Evolutionary conservation across 2,797 vertebrate genomes (phyloP).

Genomic region (Oreochromis mossambicus): DNA sequence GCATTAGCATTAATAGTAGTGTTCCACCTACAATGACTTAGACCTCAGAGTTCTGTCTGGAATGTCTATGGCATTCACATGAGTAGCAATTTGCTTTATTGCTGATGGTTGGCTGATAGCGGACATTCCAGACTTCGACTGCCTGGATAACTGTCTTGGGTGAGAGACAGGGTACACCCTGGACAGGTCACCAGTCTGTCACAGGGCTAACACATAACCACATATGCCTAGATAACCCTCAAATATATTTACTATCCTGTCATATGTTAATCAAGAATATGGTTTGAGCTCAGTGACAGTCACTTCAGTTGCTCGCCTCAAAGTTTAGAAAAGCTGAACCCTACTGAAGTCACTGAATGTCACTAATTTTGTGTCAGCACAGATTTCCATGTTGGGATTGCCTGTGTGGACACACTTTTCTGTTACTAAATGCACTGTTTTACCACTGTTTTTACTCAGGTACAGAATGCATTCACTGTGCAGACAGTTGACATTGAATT

Average conservation of each 20-base stretch:
- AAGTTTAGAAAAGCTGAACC: background rate
- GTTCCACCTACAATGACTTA: fast-evolving
- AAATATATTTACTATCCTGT: background rate
- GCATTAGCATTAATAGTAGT: background rate
- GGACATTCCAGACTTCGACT: background rate
- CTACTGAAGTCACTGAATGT: background rate
- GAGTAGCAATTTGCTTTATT: background rate
- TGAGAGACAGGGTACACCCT: fast-evolving
- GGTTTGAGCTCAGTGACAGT: background rate
- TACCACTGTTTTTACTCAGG: fast-evolving
- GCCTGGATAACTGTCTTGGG: background rate
- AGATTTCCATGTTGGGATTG: background rate
- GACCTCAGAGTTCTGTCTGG: background rate
- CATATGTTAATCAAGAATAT: background rate
- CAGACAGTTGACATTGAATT: background rate
- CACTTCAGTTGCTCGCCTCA: background rate
- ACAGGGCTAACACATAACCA: background rate
- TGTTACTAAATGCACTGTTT: background rate
- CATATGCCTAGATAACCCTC: background rate
- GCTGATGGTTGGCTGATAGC: background rate
- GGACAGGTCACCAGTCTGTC: background rate
- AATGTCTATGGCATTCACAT: background rate
- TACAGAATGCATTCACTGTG: background rate
- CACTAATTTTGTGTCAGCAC: background rate
- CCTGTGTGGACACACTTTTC: fast-evolving